Percentiles rank a stretch among this genome's conserved stretches.
phyloP scores from a whole-genome alignment of 2,797 vertebrate species.

The Amazonetta brasiliensis region DNA sequence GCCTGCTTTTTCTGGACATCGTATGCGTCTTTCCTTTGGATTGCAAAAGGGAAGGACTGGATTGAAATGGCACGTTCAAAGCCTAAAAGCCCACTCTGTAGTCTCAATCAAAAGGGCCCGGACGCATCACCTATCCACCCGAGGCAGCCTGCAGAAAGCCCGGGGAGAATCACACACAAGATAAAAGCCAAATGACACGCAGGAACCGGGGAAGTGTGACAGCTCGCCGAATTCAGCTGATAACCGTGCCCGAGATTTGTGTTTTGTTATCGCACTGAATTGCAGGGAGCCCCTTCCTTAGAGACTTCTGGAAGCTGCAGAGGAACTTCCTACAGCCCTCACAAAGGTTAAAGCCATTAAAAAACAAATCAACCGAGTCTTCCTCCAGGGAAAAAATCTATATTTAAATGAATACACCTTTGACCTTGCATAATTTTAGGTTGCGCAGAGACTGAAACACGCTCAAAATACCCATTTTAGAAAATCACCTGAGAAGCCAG shows the following conservation, averaged over 20 bases:
- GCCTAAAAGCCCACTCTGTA: fast-evolving
- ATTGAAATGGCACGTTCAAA: not conserved
- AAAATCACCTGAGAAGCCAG: not conserved
- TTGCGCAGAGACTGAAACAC: not conserved
- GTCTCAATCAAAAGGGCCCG: not conserved
- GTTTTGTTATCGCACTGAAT: not conserved
- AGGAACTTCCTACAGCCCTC: not conserved
- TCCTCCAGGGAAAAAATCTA: not conserved
- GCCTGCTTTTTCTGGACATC: not conserved
- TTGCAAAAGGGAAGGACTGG: not conserved
- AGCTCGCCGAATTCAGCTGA: not conserved
- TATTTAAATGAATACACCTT: not conserved
- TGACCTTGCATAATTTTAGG: constrained; percentile 10
- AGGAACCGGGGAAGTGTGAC: not conserved
- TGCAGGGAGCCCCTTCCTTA: not conserved
- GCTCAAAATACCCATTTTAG: not conserved
- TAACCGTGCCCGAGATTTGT: not conserved
- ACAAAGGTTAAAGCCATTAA: constrained; percentile 15
- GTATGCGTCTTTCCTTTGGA: not conserved
- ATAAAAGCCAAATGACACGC: not conserved
- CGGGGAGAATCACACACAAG: fast-evolving
- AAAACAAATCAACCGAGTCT: not conserved
- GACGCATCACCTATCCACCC: not conserved
- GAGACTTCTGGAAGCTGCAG: not conserved
- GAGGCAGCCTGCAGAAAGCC: not conserved